Conservation (phyloP, 2,113 vertebrate genomes). For the Hyaena hyaena region DNA sequence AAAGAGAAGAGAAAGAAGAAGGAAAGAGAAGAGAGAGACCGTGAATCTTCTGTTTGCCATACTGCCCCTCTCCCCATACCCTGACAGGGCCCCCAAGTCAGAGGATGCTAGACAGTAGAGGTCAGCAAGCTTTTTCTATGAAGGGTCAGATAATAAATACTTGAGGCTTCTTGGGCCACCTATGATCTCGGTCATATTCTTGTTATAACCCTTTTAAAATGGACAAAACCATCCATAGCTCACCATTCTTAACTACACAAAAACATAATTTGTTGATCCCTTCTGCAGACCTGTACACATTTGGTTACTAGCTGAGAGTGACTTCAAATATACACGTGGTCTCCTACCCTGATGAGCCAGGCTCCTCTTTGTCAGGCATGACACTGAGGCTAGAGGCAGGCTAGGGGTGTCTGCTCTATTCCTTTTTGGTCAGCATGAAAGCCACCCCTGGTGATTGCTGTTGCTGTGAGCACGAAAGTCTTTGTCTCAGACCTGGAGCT, state of each 20-base stretch:
- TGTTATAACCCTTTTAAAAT: background rate
- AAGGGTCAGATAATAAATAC: background rate
- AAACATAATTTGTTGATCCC: background rate
- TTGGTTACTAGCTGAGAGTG: background rate
- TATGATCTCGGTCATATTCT: background rate
- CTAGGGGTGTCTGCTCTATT: background rate
- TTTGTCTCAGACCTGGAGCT: background rate
- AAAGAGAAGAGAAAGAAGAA: too few relatives aligned
- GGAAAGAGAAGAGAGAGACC: background rate
- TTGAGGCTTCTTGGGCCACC: background rate
- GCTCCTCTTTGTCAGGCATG: background rate
- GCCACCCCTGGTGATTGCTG: background rate
- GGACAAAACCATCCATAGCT: background rate
- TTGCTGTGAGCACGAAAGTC: background rate
- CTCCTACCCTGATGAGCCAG: background rate
- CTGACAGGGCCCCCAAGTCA: too few relatives aligned
- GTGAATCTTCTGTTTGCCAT: background rate
- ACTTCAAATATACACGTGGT: background rate
- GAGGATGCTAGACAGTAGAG: background rate
- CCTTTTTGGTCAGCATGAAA: background rate
- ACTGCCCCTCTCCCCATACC: accelerated
- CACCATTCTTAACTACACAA: background rate
- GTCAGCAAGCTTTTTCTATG: background rate
- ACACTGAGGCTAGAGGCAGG: background rate
- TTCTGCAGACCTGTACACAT: background rate